Base-by-base conservation (phyloP, 2,888 invertebrate genomes). In the Ormyrus pomaceus region DNA sequence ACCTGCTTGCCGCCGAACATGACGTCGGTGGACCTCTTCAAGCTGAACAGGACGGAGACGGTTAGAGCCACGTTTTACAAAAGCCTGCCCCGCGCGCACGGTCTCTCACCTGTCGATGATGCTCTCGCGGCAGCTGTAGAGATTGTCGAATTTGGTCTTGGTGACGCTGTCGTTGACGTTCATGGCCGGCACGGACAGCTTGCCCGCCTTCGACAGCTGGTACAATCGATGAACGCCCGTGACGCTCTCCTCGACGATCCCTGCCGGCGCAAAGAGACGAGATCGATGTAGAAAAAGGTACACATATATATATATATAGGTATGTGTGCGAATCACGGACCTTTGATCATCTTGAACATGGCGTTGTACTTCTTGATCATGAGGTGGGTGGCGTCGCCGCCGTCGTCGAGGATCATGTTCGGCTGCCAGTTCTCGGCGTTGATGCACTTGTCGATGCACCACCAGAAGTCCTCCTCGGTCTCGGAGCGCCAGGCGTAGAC, bases 1-100 rank as follows among this genome's bases (percentile, higher is more conserved):
- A 98, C 97, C 92, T 98, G 98, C 89, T 99, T 98, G 0, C 99
- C 99, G 13, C 98, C 98, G 89, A 99, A 98, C 99, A 99, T 99
- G 10, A 98, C 94, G 88, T 99, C 99, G 6, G 97, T 97, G 55
- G 97, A 96, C 82, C 97, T 93, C 91, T 97, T 97, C 81, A 96
- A 89, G 73, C 96, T 96, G 75, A 48, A 51, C 19, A 19, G 19
- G 19, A 19, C 19, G 19, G 19, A 19, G 19, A 19, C 19, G 1
- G 19, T 19, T 19, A 19, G 19, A 19, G 19, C 1, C 19, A 19
- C 19, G 19, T 62, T 11, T 45, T 19, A 5, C 48, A 11, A 62
- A 62, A 62, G 9, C 6, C 6, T 5, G 13, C 19, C 0, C 13
- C 5, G 19, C 19, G 19, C 2, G 19, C 19, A 1, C 19, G 2